A percentile compares a stretch with the other conserved stretches of the same genome.
Conservation (phyloP, 2,797 vertebrate genomes). For the Dryobates pubescens region DNA sequence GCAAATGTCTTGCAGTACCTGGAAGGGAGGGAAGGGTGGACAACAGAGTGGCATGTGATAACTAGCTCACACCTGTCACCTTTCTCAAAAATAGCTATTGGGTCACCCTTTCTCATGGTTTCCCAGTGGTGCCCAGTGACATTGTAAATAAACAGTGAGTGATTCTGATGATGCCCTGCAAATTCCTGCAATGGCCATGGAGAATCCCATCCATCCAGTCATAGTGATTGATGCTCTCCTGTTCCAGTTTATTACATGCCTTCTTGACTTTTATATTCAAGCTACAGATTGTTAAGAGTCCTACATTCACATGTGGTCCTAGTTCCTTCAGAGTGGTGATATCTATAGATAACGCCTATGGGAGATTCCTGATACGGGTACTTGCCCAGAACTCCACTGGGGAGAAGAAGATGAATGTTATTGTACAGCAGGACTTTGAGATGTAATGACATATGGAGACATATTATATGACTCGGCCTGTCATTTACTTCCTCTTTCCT, state of each 20-base stretch:
- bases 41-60: slow-evolving; percentile 15
- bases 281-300: background rate
- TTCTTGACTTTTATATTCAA: background rate
- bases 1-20: slow-evolving; percentile 13
- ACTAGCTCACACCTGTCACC: slow-evolving; percentile 40
- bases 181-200: background rate
- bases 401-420: background rate
- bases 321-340: background rate
- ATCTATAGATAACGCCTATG: fast-evolving
- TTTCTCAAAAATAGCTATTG: slow-evolving; percentile 58
- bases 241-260: background rate
- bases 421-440: background rate
- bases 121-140: slow-evolving; percentile 38
- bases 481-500: background rate
- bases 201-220: background rate
- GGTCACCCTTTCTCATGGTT: slow-evolving; percentile 46
- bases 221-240: background rate
- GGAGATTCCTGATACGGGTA: background rate
- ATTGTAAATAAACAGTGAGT: slow-evolving; percentile 48
- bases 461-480: background rate
- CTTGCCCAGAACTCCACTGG: background rate
- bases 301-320: fast-evolving
- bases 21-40: slow-evolving; percentile 9
- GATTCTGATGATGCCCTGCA: background rate
- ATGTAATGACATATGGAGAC: background rate